A percentile compares a stretch with the other conserved stretches of the same genome.
These are phyloP conservation scores for Zaprionus ornatus DNA, from an alignment of 1,140 invertebrate genomes.

Conservation along the genomic window DNA sequence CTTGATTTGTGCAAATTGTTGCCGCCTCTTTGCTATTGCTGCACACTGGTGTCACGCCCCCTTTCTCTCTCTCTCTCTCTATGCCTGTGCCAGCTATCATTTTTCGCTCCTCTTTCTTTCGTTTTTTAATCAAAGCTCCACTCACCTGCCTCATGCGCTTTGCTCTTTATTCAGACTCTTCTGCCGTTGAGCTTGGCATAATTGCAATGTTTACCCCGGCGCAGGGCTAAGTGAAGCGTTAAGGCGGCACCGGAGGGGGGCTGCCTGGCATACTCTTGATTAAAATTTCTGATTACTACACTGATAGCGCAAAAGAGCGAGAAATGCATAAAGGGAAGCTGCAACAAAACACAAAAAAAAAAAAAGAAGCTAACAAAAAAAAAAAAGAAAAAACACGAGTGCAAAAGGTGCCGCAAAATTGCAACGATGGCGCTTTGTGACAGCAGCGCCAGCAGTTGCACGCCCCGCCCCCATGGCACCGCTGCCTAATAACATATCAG, in stretches of 20 bases:
- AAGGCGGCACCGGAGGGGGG: constrained; percentile 54
- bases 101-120: constrained; percentile 3
- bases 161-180: constrained; percentile 46
- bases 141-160: constrained; percentile 61
- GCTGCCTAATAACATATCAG: constrained; percentile 71
- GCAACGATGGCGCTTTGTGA: constrained; percentile 75
- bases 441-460: constrained; percentile 23
- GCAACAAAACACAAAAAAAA: constrained; percentile 22
- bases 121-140: constrained; percentile 69
- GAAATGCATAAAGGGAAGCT: constrained; percentile 38
- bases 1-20: constrained; percentile 70
- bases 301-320: constrained; percentile 70
- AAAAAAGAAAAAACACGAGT: constrained; percentile 23
- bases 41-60: not conserved
- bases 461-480: constrained; percentile 28
- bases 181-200: constrained; percentile 57
- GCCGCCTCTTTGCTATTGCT: constrained; percentile 18
- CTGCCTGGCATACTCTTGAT: constrained; percentile 62
- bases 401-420: constrained; percentile 72
- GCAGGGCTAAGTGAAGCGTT: constrained; percentile 75
- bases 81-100: not conserved
- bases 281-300: constrained; percentile 82
- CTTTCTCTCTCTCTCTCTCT: no score
- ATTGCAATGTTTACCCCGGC: constrained; percentile 76
- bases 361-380: constrained; percentile 12